phyloP scores from a whole-genome alignment of 37 sponge, comb jelly and placozoan genomes.

The Beroe forskalii region DNA sequence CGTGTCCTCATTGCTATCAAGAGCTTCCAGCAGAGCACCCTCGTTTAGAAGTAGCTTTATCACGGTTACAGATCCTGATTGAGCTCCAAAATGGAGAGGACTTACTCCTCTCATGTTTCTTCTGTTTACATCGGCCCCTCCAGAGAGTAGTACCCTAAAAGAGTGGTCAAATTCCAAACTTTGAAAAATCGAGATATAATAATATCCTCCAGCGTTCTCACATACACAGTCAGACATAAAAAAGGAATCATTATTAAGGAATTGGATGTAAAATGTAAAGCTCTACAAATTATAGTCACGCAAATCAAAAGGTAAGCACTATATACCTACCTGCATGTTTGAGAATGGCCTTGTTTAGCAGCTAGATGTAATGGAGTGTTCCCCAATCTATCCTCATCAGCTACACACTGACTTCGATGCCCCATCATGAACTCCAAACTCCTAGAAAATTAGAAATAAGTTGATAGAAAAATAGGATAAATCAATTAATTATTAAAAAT shows the following conservation, averaged over 20 bases:
- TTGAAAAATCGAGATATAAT: too few relatives aligned
- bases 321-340: constrained; percentile 30
- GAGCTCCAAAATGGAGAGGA: constrained; percentile 30
- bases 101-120: neutral
- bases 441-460: neutral
- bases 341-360: neutral
- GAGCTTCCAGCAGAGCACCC: neutral
- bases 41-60: neutral
- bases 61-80: neutral
- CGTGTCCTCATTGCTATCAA: constrained; percentile 18
- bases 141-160: neutral
- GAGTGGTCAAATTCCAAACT: too few relatives aligned
- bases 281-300: too few relatives aligned
- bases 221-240: too few relatives aligned
- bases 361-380: constrained; percentile 46
- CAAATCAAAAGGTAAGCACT: too few relatives aligned
- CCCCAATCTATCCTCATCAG: neutral
- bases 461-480: neutral
- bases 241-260: too few relatives aligned
- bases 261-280: too few relatives aligned
- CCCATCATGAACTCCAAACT: constrained; percentile 2
- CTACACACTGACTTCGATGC: neutral
- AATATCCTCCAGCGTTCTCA: too few relatives aligned
- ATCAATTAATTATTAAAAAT: neutral
- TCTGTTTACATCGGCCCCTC: neutral